phyloP scores from a whole-genome alignment of 2,113 vertebrate genomes.

The Erythrolamprus reginae region DNA sequence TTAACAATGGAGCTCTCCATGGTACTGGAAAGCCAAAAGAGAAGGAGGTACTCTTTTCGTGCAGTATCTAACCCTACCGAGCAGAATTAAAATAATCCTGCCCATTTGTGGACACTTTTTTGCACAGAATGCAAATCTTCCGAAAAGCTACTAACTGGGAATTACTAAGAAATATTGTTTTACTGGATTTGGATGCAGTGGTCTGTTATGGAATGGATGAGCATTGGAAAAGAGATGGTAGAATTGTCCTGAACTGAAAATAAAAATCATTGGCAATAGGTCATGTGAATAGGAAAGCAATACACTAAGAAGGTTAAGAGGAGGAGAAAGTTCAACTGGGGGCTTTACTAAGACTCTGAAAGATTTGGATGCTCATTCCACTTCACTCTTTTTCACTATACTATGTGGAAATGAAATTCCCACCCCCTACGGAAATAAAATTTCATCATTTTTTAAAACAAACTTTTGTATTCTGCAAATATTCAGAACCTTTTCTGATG shows the following conservation, averaged over 20 bases:
- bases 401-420: neutral
- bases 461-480: neutral
- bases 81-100: neutral
- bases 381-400: neutral
- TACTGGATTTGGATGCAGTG: neutral
- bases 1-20: constrained; percentile 10
- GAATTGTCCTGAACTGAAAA: neutral
- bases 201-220: neutral
- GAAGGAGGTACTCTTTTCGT: neutral
- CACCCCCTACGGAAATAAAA: neutral
- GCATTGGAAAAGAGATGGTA: neutral
- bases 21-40: constrained; percentile 9
- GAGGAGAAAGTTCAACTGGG: neutral
- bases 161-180: neutral
- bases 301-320: neutral
- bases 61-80: neutral
- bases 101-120: neutral
- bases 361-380: neutral
- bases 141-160: neutral
- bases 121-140: neutral
- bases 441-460: neutral
- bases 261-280: neutral
- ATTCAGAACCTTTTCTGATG: neutral
- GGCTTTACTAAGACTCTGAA: neutral
- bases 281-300: neutral